These are phyloP conservation scores for Atlantisia rogersi DNA, from an alignment of 2,113 vertebrate genomes.

Conservation along the genomic window DNA sequence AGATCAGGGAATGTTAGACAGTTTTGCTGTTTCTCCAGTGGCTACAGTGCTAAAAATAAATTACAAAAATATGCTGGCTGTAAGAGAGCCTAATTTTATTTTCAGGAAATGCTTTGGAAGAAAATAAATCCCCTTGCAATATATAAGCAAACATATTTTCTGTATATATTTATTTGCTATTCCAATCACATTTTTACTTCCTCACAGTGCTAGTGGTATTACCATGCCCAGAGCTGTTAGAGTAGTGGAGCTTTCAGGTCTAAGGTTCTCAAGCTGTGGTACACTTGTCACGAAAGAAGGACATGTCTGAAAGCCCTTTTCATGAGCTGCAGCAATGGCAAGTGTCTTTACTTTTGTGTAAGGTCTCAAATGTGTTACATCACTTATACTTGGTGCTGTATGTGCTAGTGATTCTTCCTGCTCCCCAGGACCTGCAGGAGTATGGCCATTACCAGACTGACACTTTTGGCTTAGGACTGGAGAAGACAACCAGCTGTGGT, in stretches of 20 bases:
- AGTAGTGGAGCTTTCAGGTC: background rate
- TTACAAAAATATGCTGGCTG: background rate
- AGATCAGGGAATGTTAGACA: slow-evolving; percentile 31
- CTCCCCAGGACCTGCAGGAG: background rate
- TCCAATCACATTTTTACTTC: background rate
- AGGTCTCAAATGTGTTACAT: background rate
- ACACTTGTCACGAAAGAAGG: rapidly evolving
- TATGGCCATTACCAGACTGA: background rate
- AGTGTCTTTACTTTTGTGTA: background rate
- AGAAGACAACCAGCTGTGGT: rapidly evolving
- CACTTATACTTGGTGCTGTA: background rate
- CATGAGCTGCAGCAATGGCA: background rate
- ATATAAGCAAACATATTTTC: background rate
- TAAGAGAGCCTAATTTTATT: slow-evolving; percentile 24
- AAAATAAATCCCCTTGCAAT: background rate
- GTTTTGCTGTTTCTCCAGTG: slow-evolving; percentile 34
- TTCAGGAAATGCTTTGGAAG: slow-evolving; percentile 36
- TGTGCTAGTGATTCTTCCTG: background rate
- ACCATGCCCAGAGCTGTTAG: background rate
- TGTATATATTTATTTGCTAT: background rate
- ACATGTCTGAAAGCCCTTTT: background rate
- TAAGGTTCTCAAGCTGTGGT: background rate
- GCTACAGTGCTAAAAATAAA: slow-evolving; percentile 37
- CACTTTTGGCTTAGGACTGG: background rate
- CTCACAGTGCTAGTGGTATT: background rate